Percentiles rank a stretch among this genome's conserved stretches.
Evolutionary conservation across 2,113 vertebrate genomes (phyloP).

Genomic region (Terrapene triunguis): DNA sequence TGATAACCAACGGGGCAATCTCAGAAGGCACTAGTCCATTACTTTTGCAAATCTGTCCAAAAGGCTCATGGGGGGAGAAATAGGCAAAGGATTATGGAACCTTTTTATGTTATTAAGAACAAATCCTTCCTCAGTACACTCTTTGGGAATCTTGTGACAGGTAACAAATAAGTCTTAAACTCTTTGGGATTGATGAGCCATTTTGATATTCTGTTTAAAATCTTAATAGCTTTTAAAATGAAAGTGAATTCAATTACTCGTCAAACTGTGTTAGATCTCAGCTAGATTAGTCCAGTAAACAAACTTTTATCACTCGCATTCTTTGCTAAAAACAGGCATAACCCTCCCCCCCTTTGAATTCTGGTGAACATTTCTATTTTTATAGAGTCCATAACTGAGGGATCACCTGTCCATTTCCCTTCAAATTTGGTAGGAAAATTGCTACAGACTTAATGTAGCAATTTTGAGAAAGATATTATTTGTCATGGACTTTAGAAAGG

Average conservation of each 20-base stretch:
- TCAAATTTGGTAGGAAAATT: slow-evolving; percentile 14
- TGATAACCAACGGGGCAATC: background rate
- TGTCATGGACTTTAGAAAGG: background rate
- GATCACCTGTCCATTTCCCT: background rate
- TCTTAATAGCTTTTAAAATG: background rate
- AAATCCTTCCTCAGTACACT: background rate
- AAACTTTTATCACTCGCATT: background rate
- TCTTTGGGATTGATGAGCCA: background rate
- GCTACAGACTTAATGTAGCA: background rate
- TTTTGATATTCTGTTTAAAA: background rate
- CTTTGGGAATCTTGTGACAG: background rate
- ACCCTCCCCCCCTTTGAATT: background rate
- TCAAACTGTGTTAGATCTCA: background rate
- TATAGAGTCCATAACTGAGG: background rate
- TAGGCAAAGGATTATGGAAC: background rate
- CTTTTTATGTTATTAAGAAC: background rate
- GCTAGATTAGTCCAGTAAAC: background rate
- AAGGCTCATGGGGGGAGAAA: background rate
- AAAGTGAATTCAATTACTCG: background rate
- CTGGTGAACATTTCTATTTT: background rate
- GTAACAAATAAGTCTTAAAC: background rate
- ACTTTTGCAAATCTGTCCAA: background rate
- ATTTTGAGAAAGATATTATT: background rate
- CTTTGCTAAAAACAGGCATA: background rate
- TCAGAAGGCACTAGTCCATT: background rate